phyloP scores from a whole-genome alignment of 1,140 invertebrate genomes.

The Popillia japonica region DNA sequence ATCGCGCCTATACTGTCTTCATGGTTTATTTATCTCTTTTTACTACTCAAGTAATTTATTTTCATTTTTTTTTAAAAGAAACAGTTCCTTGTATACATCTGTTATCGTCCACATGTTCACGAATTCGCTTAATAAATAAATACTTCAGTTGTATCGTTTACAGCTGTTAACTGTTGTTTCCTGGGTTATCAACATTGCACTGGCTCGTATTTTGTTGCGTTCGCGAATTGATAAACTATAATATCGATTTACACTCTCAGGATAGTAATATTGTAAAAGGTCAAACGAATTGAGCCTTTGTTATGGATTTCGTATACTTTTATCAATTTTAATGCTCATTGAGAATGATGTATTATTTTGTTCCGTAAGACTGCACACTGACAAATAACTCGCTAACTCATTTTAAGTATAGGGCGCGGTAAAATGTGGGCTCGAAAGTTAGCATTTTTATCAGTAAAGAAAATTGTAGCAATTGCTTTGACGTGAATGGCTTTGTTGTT shows the following conservation, averaged over 20 bases:
- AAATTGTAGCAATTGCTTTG: background rate
- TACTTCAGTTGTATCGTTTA: background rate
- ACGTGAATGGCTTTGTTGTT: background rate
- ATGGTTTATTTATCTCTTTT: background rate
- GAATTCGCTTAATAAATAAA: background rate
- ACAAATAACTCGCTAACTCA: background rate
- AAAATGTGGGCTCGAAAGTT: background rate
- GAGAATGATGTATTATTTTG: constrained; percentile 20
- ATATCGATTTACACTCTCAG: constrained; percentile 12
- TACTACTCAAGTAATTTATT: background rate
- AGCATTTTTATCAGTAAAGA: background rate
- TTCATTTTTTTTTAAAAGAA: background rate
- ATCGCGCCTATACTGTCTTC: background rate
- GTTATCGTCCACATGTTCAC: background rate
- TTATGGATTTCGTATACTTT: background rate
- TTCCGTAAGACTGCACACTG: constrained; percentile 13
- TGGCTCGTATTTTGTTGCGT: background rate
- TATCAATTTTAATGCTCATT: constrained; percentile 7
- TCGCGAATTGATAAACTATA: background rate
- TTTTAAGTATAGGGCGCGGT: background rate
- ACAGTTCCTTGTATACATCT: background rate
- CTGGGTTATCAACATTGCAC: background rate
- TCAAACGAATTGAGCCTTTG: constrained; percentile 11
- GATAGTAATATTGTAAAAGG: constrained; percentile 18
- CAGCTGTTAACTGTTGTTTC: constrained; percentile 1